Percentiles rank a stretch among this genome's conserved stretches.
phyloP scores from a whole-genome alignment of 2,113 vertebrate genomes.

The Pterocles burchelli region DNA sequence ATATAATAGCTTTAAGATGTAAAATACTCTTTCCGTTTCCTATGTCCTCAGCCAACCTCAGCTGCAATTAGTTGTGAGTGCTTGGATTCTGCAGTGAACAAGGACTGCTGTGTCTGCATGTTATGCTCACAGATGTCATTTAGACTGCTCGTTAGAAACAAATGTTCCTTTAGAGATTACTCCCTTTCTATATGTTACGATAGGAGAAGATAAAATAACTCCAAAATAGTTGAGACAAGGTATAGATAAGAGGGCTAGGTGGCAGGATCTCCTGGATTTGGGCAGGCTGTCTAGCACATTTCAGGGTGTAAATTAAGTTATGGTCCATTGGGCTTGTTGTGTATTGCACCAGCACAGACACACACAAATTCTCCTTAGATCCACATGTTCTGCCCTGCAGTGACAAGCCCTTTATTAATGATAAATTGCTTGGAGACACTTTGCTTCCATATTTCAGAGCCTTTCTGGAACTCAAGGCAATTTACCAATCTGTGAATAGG shows the following conservation, averaged over 20 bases:
- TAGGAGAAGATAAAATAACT: not conserved
- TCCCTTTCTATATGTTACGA: not conserved
- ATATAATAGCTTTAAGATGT: not conserved
- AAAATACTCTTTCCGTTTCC: not conserved
- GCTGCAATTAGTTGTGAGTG: not conserved
- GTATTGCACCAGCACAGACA: not conserved
- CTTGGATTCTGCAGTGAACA: not conserved
- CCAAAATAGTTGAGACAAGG: not conserved
- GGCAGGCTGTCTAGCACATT: conserved; percentile 10
- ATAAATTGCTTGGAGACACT: not conserved
- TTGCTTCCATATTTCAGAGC: not conserved
- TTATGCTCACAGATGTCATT: conserved; percentile 44
- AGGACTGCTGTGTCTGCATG: conserved; percentile 47
- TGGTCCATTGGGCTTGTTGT: not conserved
- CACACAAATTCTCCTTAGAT: not conserved
- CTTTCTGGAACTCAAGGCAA: not conserved
- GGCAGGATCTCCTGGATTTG: not conserved
- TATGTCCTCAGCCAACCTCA: conserved; percentile 54
- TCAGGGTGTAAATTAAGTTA: conserved; percentile 24
- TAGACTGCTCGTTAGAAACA: conserved; percentile 34
- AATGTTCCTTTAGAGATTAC: conserved; percentile 38
- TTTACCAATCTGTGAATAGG: not conserved
- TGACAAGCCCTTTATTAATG: not conserved
- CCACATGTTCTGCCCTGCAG: rapidly evolving
- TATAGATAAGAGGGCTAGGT: not conserved